Evolutionary conservation across 2,888 invertebrate species (phyloP).

Genomic region (Colletes collaris): DNA sequence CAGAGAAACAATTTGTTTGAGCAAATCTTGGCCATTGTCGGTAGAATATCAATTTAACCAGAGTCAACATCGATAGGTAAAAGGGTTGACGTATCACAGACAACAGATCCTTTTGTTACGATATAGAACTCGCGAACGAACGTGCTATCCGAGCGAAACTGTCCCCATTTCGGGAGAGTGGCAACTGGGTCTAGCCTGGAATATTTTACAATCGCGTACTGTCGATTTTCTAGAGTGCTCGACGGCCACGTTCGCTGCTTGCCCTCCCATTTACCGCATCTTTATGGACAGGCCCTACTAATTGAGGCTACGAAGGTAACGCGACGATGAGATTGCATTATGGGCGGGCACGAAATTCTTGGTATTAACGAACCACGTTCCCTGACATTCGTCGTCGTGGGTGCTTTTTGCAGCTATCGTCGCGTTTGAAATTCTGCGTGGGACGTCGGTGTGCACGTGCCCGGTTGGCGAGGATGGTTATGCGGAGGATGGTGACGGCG

Average conservation of each 20-base stretch:
- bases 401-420: constrained; percentile 16
- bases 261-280: too few relatives aligned
- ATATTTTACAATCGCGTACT: background rate
- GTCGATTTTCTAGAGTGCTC: background rate
- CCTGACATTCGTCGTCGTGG: constrained; percentile 13
- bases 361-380: background rate
- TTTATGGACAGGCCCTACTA: too few relatives aligned
- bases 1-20: too few relatives aligned
- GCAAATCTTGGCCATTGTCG: too few relatives aligned
- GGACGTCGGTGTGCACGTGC: constrained; percentile 24
- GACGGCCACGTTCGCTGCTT: too few relatives aligned
- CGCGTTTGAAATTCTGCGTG: constrained; percentile 29
- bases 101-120: too few relatives aligned
- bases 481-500: constrained; percentile 51
- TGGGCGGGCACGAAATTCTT: background rate
- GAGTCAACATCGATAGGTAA: too few relatives aligned
- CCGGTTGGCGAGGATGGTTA: background rate
- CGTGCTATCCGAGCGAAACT: background rate
- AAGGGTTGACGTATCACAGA: too few relatives aligned
- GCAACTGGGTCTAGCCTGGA: background rate
- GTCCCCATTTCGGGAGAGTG: too few relatives aligned
- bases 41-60: too few relatives aligned
- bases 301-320: background rate
- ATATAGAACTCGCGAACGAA: background rate
- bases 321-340: background rate